Evolutionary conservation across 2,113 vertebrate genomes (phyloP), one percentile per base, ranked within the genome.

Genomic region (Callospermophilus lateralis): DNA sequence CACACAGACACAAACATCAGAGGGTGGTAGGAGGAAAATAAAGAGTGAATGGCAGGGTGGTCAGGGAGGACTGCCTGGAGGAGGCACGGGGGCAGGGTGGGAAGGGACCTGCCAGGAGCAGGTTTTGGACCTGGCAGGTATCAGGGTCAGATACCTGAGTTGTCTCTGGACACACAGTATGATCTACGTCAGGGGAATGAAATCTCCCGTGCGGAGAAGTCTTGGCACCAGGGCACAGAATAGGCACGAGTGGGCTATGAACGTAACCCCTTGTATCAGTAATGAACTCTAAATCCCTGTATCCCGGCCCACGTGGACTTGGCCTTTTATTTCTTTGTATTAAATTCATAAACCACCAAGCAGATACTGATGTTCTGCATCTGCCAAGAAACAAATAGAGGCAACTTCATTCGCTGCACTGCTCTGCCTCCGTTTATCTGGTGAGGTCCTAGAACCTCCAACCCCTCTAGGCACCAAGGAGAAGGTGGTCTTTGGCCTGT

Each of bases 301-400:
- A 37, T 45, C 45, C 53, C 16, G 67, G 37, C 72, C 81, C 34
- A 42, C 67, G 45, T 84, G 77, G 61, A 55, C 58, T 58, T 58
- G 39, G 37, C 67, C 61, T 93, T n/a, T 55, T 67, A 77, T 72
- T 79, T 78, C 72, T 81, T 81, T 61, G 77, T 81, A n/a, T 42
- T 91, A 61, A 48, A 68, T 95, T 94, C 89, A 73, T 70, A 78
- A 94, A 19, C 51, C 10, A 45, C 74, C 48, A 8, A 87, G 74
- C 79, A 70, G 61, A 89, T 96, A 65, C 78, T 89, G 73, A 17
- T 77, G 67, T 37, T 26, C 4, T 53, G 37, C 72, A 77, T 51
- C 30, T 86, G 72, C 78, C 34, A 37, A 51, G 61, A 78, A 72
- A 68, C 32, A 77, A 65, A 32, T 6, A 30, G 0, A 48, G 45